A percentile compares a stretch with the other conserved stretches of the same genome.
phyloP scores from a whole-genome alignment of 2,888 invertebrate genomes.

The Phania funesta region DNA sequence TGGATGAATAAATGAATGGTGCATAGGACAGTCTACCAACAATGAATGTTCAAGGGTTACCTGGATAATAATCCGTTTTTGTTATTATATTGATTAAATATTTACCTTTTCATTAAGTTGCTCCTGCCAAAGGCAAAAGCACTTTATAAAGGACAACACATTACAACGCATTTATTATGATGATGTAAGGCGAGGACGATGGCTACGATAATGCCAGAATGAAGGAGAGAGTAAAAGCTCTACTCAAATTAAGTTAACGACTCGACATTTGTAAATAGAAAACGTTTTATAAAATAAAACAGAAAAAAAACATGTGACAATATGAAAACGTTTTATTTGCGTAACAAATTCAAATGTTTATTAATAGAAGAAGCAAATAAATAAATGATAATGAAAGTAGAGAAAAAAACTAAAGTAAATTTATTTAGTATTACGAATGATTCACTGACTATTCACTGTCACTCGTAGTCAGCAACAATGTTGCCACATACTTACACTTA shows the following conservation, averaged over 20 bases:
- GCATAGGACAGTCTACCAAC: background rate
- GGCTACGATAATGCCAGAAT: background rate
- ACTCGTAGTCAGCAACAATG: constrained; percentile 1
- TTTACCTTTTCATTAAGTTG: constrained; percentile 70
- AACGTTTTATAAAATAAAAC: constrained; percentile 18
- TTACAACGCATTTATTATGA: constrained; percentile 42
- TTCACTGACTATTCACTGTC: constrained; percentile 38
- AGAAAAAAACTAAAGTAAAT: constrained; percentile 36
- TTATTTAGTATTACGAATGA: constrained; percentile 51
- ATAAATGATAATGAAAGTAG: constrained; percentile 6
- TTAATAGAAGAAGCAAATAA: constrained; percentile 42
- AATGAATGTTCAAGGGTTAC: constrained; percentile 47
- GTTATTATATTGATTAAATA: constrained; percentile 71
- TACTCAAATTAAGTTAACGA: constrained; percentile 58
- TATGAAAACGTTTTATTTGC: constrained; percentile 57
- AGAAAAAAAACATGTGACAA: background rate
- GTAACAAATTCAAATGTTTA: constrained; percentile 65
- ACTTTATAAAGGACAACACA: constrained; percentile 23
- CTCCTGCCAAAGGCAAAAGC: constrained; percentile 52
- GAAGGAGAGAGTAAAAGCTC: constrained; percentile 50
- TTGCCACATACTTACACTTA: background rate
- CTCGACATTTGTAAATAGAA: constrained; percentile 54
- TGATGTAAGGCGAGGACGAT: background rate
- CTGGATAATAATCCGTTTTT: constrained; percentile 68
- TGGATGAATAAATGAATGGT: constrained; percentile 10